Conservation (phyloP, 2,888 invertebrate species). For the Euzophera pinguis region DNA sequence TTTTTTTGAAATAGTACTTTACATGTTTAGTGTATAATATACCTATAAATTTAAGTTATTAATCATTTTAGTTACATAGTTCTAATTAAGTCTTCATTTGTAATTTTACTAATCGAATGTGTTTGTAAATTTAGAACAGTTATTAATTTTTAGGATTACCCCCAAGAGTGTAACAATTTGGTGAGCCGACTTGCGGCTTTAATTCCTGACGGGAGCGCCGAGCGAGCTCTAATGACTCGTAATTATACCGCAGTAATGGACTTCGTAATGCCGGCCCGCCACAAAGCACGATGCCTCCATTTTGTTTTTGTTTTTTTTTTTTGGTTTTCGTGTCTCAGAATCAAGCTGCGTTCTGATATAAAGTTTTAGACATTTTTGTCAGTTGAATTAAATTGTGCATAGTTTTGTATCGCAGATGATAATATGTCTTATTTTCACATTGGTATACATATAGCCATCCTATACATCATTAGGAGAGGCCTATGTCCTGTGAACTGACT, state of each 20-base stretch:
- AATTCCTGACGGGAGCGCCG: conserved; percentile 49
- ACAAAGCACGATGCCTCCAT: conserved; percentile 62
- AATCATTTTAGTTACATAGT: too few relatives aligned
- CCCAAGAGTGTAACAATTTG: neutral
- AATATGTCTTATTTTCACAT: too few relatives aligned
- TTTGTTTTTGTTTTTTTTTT: conserved; percentile 50
- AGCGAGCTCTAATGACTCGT: conserved; percentile 64
- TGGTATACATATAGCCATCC: too few relatives aligned
- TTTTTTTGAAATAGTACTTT: too few relatives aligned
- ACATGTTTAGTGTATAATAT: too few relatives aligned
- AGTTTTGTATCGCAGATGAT: neutral
- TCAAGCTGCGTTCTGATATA: conserved; percentile 21
- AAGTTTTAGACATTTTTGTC: conserved; percentile 15
- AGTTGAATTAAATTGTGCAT: neutral
- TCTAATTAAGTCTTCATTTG: too few relatives aligned
- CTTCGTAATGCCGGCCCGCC: conserved; percentile 62
- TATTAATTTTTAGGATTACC: neutral
- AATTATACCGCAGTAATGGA: conserved; percentile 72
- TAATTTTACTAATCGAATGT: too few relatives aligned
- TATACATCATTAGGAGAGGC: too few relatives aligned
- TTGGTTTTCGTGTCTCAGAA: conserved; percentile 39
- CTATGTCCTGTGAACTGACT: too few relatives aligned
- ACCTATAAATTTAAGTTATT: too few relatives aligned
- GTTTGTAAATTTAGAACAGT: too few relatives aligned
- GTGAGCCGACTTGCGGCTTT: conserved; percentile 11